These are phyloP conservation scores for Trichomalopsis sarcophagae DNA, from an alignment of 1,140 invertebrate genomes.

Conservation along the genomic window DNA sequence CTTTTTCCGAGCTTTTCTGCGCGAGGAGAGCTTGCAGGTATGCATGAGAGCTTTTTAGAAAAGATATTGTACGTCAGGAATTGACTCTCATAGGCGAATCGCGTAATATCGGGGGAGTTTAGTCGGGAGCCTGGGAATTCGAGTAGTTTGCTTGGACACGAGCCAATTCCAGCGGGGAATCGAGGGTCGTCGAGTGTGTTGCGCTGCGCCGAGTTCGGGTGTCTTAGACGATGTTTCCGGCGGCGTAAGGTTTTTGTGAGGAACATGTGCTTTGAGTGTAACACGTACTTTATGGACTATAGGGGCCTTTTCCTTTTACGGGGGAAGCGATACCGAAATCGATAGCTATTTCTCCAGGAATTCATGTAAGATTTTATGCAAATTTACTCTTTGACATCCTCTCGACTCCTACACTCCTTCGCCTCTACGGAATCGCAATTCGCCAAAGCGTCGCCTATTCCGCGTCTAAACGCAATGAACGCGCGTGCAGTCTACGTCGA, in stretches of 20 bases:
- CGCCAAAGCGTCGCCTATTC: not conserved
- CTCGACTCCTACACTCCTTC: not conserved
- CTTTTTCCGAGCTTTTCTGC: not conserved
- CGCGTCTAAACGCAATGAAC: constrained; percentile 3
- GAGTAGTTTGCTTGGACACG: not conserved
- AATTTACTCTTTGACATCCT: too few relatives aligned
- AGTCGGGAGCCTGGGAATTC: not conserved
- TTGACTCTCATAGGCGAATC: not conserved
- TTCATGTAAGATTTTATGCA: too few relatives aligned
- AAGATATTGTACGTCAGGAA: not conserved
- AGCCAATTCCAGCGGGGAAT: not conserved
- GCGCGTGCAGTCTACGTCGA: not conserved
- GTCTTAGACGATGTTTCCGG: not conserved
- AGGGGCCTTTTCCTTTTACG: too few relatives aligned
- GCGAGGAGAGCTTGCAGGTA: not conserved
- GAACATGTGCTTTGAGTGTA: too few relatives aligned
- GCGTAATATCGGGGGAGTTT: not conserved
- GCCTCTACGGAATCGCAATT: not conserved
- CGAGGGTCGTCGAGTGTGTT: not conserved
- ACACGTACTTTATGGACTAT: too few relatives aligned
- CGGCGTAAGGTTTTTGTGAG: too few relatives aligned
- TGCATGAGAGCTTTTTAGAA: not conserved
- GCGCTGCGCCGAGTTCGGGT: not conserved
- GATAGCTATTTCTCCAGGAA: too few relatives aligned
- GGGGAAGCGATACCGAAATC: too few relatives aligned